Base-by-base conservation (phyloP, 2,113 vertebrate species). In the Nibea coibor region DNA sequence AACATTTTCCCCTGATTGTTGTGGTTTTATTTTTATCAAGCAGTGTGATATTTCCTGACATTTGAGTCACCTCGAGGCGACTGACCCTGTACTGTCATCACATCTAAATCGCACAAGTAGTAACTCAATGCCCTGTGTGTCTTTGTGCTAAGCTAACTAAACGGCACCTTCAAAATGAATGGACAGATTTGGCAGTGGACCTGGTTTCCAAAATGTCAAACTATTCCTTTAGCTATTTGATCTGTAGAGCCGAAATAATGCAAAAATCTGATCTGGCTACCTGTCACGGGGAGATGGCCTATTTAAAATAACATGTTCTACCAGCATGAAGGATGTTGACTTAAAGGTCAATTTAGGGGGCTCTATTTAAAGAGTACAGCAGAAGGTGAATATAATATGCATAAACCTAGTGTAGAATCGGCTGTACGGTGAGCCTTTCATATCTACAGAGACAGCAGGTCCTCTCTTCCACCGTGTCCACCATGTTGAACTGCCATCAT, bases 41-140 rank as follows among this genome's bases (percentile, higher is more conserved):
- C 20, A 47, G 4, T 47, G 51, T 78, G 63, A 48, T 8, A 50
- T 47, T 28, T 47, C 59, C 5, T 54, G 48, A 67, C 78, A 72
- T 59, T 11, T 72, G 48, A 76, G 53, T 9, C 35, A 62, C 77
- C 72, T 72, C 62, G 43, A 28, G 45, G 58, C 70, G 63, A 70
- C 59, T 39, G 35, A 39, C 35, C 35, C 35, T 39, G 35, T 39
- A 39, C 7, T 39, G 35, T 39, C 35, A 39, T 39, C 35, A 9
- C 7, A 39, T 39, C 1, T 39, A 39, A 9, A 39, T 9, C 7
- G 7, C 35, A 8, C 35, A 39, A 39, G 35, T 39, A 39, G 35
- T 39, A 7, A 39, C 35, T 39, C 35, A 39, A 6, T 8, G 35
- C 35, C 35, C 35, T 39, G 1, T 48, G 47, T 16, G 19, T 20